Evolutionary conservation across 2,113 vertebrate species (phyloP).

Genomic region (Alosa alosa): DNA sequence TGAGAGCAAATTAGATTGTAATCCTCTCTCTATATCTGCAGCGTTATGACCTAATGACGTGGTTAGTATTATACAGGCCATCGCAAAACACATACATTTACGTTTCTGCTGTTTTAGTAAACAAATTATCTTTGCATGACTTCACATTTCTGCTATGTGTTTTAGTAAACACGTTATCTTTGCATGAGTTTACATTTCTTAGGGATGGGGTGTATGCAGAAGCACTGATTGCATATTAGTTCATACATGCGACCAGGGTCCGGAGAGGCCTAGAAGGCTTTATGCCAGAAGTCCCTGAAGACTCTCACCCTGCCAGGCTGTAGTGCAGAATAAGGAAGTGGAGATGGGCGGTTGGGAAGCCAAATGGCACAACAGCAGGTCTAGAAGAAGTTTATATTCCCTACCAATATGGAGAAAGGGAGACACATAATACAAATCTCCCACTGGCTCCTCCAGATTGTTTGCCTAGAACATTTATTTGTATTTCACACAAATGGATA

Average conservation of each 20-base stretch:
- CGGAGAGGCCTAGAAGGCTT: neutral
- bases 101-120: neutral
- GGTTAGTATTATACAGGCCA: neutral
- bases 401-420: neutral
- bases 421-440: neutral
- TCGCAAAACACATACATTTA: neutral
- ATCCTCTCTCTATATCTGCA: neutral
- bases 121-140: neutral
- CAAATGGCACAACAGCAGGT: neutral
- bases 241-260: neutral
- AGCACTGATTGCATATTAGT: neutral
- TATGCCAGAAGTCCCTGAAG: neutral
- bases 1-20: neutral
- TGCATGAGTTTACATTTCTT: neutral
- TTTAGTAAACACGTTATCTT: neutral
- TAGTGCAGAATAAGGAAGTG: neutral
- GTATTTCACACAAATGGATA: neutral
- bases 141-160: neutral
- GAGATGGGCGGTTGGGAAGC: neutral
- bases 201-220: neutral
- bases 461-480: neutral
- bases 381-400: neutral
- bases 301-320: neutral
- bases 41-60: neutral
- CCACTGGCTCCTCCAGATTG: neutral